phyloP scores from a whole-genome alignment of 2,113 vertebrate genomes.

The Takifugu bimaculatus region DNA sequence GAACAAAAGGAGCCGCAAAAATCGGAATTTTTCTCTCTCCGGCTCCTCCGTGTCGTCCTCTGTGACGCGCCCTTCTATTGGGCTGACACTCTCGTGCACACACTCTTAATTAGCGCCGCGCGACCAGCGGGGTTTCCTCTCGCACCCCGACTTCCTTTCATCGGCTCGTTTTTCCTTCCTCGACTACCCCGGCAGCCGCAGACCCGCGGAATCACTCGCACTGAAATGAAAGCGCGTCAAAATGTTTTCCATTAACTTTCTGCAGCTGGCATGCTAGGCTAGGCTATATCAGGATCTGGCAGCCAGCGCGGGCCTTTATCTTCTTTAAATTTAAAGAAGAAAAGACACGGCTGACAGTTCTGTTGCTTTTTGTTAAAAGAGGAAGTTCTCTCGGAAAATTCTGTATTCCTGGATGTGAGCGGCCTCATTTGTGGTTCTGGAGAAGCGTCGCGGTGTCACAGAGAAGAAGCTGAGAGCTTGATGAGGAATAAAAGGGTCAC shows the following conservation, averaged over 20 bases:
- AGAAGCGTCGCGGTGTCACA: not conserved
- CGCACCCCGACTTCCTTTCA: slow-evolving; percentile 48
- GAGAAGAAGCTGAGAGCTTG: too few species aligned
- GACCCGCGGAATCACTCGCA: slow-evolving; percentile 39
- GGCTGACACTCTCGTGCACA: slow-evolving; percentile 57
- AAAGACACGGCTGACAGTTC: slow-evolving; percentile 16
- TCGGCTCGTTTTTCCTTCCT: slow-evolving; percentile 42
- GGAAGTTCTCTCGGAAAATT: not conserved
- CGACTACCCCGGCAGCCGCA: slow-evolving; percentile 39
- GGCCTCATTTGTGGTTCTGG: not conserved
- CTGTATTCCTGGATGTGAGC: not conserved
- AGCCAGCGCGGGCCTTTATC: slow-evolving; percentile 13
- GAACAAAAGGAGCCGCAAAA: slow-evolving; percentile 1
- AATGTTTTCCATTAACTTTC: not conserved
- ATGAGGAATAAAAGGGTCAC: too few species aligned
- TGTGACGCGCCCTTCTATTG: slow-evolving; percentile 47
- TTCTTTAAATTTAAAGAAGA: not conserved
- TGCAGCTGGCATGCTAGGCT: slow-evolving; percentile 1
- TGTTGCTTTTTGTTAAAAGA: slow-evolving; percentile 5
- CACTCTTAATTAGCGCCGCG: slow-evolving; percentile 65
- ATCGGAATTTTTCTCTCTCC: not conserved
- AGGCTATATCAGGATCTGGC: slow-evolving; percentile 1
- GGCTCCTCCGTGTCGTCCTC: slow-evolving; percentile 33
- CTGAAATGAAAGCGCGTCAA: slow-evolving; percentile 33
- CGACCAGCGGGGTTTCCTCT: slow-evolving; percentile 54